Conservation (phyloP, 2,113 vertebrate species). For the Pseudorectes ferrugineus region DNA sequence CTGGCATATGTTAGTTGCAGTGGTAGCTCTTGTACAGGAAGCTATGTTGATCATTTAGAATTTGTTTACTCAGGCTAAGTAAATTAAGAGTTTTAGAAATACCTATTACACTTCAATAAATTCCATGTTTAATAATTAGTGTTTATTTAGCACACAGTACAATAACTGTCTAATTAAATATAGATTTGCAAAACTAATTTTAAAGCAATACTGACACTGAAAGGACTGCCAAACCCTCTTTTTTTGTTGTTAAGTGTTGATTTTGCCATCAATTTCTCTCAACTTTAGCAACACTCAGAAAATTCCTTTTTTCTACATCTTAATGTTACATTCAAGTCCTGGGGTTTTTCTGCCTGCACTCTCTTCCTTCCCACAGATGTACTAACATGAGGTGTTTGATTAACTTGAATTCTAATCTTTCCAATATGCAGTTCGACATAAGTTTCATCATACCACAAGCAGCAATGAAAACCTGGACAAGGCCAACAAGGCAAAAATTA, state of each 20-base stretch:
- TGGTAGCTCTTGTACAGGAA: background rate
- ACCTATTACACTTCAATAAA: conserved; percentile 1
- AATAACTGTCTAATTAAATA: background rate
- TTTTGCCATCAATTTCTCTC: background rate
- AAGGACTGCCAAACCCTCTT: background rate
- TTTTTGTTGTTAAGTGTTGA: background rate
- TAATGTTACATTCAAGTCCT: background rate
- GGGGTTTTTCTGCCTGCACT: background rate
- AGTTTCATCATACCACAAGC: background rate
- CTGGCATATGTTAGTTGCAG: background rate
- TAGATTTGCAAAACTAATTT: conserved; percentile 34
- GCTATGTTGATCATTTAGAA: background rate
- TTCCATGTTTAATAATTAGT: conserved; percentile 12
- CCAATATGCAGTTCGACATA: background rate
- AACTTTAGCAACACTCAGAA: background rate
- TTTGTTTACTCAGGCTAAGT: background rate
- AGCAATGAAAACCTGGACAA: background rate
- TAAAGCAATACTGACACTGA: background rate
- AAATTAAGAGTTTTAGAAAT: background rate
- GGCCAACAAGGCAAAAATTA: background rate
- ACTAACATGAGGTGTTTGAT: background rate
- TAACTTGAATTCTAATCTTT: background rate
- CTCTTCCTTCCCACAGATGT: background rate
- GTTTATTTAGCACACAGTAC: conserved; percentile 3
- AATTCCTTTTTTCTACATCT: background rate